Percentiles rank a stretch among this genome's conserved stretches.
Evolutionary conservation across 1,140 invertebrate genomes (phyloP).

Genomic region (Sminthurinus signatus): DNA sequence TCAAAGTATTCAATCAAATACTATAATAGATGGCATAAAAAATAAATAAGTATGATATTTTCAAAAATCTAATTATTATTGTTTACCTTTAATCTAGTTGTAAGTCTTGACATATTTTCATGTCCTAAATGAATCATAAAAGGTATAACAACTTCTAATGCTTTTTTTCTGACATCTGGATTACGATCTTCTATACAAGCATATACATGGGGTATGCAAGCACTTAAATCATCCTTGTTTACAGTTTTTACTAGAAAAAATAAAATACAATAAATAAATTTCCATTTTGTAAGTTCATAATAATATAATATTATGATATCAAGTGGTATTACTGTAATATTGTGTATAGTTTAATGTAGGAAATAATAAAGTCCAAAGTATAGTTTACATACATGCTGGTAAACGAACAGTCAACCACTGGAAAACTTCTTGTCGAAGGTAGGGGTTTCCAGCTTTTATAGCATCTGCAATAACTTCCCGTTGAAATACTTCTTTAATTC

Average conservation of each 20-base stretch:
- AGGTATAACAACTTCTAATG: constrained; percentile 78
- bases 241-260: constrained; percentile 59
- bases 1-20: constrained; percentile 17
- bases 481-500: constrained; percentile 75
- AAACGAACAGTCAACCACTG: constrained; percentile 76
- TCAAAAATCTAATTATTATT: constrained; percentile 11
- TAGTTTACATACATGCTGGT: constrained; percentile 58
- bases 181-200: constrained; percentile 82
- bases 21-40: no score
- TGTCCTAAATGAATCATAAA: constrained; percentile 91
- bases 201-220: constrained; percentile 73
- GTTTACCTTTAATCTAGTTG: constrained; percentile 72
- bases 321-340: no score
- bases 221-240: constrained; percentile 69
- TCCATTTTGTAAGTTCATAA: no score
- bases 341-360: no score
- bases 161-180: constrained; percentile 81
- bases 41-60: constrained; percentile 1
- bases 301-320: no score
- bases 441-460: constrained; percentile 73
- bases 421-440: constrained; percentile 71
- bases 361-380: no score
- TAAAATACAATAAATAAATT: no score
- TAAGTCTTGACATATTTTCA: constrained; percentile 67
- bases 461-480: constrained; percentile 82